Conservation (phyloP, 2,888 invertebrate genomes). For the Phalera bucephala region DNA sequence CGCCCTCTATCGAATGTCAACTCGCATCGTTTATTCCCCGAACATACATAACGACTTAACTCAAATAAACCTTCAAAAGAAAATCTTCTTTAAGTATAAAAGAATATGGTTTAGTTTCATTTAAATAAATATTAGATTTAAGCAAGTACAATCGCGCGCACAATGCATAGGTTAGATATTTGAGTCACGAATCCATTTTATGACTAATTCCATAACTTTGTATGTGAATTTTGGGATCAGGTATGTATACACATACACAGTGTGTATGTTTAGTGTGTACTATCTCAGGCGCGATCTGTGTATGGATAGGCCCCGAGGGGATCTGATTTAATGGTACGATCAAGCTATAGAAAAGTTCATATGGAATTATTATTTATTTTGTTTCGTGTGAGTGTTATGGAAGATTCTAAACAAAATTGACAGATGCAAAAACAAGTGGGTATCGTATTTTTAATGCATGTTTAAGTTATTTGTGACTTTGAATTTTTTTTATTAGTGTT, state of each 20-base stretch:
- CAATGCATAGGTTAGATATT: constrained; percentile 78
- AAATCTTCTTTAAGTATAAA: constrained; percentile 1
- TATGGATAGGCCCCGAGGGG: constrained; percentile 53
- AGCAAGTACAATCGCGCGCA: constrained; percentile 18
- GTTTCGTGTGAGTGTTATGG: too few species aligned
- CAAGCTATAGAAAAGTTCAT: constrained; percentile 38
- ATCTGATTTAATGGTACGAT: constrained; percentile 61
- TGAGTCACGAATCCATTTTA: constrained; percentile 83
- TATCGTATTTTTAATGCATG: too few species aligned
- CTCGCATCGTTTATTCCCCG: constrained; percentile 58
- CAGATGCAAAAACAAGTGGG: too few species aligned
- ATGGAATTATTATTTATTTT: constrained; percentile 18
- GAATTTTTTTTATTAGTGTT: too few species aligned
- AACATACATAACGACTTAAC: constrained; percentile 24
- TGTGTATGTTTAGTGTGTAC: constrained; percentile 67
- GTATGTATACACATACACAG: constrained; percentile 41
- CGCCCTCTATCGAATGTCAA: constrained; percentile 81
- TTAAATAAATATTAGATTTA: constrained; percentile 6
- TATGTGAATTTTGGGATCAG: constrained; percentile 81
- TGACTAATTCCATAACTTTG: constrained; percentile 83
- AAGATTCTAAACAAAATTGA: too few species aligned
- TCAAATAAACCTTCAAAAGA: neutral
- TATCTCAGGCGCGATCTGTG: constrained; percentile 62
- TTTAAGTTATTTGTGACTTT: too few species aligned
- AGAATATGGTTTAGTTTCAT: constrained; percentile 13